Conservation (phyloP, 1,140 invertebrate genomes). For the Hyles euphorbiae region DNA sequence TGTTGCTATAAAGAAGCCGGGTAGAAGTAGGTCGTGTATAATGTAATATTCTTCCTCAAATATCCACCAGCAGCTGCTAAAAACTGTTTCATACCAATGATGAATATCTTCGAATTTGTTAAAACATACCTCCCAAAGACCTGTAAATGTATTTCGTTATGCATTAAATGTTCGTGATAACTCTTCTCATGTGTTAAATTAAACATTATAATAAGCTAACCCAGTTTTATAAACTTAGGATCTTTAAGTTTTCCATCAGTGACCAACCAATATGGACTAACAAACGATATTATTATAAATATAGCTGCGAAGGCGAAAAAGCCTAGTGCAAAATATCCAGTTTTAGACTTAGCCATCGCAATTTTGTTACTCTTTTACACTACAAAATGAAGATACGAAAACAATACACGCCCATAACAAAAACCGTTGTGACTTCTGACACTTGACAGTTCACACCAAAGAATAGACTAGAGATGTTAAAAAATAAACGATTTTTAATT, state of each 20-base stretch:
- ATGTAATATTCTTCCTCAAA: conserved; percentile 96
- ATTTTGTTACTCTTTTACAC: background rate
- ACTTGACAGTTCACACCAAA: no score
- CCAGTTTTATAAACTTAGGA: conserved; percentile 88
- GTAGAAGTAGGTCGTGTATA: conserved; percentile 87
- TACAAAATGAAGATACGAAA: conserved; percentile 10
- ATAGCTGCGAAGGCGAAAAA: conserved; percentile 82
- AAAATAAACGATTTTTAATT: no score
- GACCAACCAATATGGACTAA: conserved; percentile 94
- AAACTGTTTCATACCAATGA: conserved; percentile 85
- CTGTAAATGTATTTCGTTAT: conserved; percentile 75
- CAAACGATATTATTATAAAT: conserved; percentile 90
- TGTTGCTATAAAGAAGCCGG: conserved; percentile 93
- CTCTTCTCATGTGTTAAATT: background rate
- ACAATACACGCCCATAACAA: conserved; percentile 16
- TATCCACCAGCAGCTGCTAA: conserved; percentile 93
- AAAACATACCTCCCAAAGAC: conserved; percentile 96
- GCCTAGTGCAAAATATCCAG: conserved; percentile 81
- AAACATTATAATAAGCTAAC: conserved; percentile 63
- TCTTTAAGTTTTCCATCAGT: conserved; percentile 87
- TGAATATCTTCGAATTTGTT: conserved; percentile 87
- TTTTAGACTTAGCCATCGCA: conserved; percentile 75
- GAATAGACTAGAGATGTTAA: no score
- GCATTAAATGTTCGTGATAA: background rate
- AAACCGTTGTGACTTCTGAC: no score